Percentiles rank a stretch among this genome's conserved stretches.
phyloP scores from a whole-genome alignment of 2,113 vertebrate species.

The Pitta sordida region DNA sequence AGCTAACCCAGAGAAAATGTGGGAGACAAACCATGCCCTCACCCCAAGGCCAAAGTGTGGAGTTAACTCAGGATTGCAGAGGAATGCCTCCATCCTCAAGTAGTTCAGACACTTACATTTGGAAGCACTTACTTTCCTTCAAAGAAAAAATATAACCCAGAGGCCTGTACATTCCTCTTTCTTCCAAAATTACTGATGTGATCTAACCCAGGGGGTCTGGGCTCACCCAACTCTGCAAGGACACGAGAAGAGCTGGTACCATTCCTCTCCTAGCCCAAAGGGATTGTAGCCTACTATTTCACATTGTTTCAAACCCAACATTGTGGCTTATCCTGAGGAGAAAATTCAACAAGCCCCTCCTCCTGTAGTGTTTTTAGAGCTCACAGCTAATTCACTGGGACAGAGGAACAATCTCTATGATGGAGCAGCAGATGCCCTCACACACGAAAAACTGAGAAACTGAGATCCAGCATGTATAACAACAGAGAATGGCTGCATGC shows the following conservation, averaged over 20 bases:
- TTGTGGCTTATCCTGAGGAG: not conserved
- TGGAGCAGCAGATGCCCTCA: not conserved
- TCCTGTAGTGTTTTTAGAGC: not conserved
- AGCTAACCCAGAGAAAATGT: not conserved
- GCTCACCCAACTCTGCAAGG: not conserved
- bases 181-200: conserved; percentile 17
- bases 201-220: not conserved
- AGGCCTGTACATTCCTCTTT: conserved; percentile 2
- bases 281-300: not conserved
- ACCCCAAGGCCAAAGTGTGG: conserved; percentile 6
- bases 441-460: not conserved
- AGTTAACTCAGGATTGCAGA: not conserved
- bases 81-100: not conserved
- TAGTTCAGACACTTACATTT: conserved; percentile 22
- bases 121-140: conserved; percentile 44
- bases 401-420: not conserved
- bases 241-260: not conserved
- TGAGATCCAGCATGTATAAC: not conserved
- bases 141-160: conserved; percentile 12
- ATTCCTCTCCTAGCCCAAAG: not conserved
- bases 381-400: not conserved
- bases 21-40: conserved; percentile 12
- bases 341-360: not conserved
- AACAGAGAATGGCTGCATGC: not conserved
- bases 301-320: not conserved